phyloP scores from a whole-genome alignment of 2,888 invertebrate genomes.

The Pristionchus mayeri region DNA sequence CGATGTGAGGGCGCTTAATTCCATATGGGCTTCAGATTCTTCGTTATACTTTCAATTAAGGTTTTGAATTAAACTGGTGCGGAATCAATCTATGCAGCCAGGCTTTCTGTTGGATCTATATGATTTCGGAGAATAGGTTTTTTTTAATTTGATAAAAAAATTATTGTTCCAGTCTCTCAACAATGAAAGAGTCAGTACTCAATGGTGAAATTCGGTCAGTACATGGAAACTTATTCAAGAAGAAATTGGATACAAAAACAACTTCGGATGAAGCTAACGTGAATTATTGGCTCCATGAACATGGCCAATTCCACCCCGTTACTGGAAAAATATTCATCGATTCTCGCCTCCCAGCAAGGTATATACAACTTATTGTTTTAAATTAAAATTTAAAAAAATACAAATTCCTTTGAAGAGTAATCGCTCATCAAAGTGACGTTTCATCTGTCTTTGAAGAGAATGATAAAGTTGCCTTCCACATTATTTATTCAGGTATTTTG shows the following conservation, averaged over 20 bases:
- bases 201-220: not conserved
- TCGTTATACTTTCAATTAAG: not conserved
- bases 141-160: not conserved
- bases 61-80: not conserved
- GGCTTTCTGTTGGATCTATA: not conserved
- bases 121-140: not conserved
- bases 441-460: not conserved
- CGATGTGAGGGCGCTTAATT: too few relatives aligned
- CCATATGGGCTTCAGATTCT: not conserved
- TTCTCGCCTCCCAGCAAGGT: not conserved
- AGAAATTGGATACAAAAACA: not conserved
- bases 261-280: not conserved
- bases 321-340: not conserved
- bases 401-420: not conserved
- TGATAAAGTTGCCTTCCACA: not conserved
- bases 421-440: not conserved
- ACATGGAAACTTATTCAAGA: not conserved
- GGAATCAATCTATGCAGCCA: not conserved
- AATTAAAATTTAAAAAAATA: too few relatives aligned
- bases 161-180: not conserved
- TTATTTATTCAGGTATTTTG: not conserved
- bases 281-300: not conserved
- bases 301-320: not conserved
- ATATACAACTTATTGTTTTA: not conserved
- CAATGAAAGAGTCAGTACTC: not conserved